These are phyloP conservation scores for Gallinago undulata DNA, from an alignment of 2,113 vertebrate species.

Conservation along the genomic window DNA sequence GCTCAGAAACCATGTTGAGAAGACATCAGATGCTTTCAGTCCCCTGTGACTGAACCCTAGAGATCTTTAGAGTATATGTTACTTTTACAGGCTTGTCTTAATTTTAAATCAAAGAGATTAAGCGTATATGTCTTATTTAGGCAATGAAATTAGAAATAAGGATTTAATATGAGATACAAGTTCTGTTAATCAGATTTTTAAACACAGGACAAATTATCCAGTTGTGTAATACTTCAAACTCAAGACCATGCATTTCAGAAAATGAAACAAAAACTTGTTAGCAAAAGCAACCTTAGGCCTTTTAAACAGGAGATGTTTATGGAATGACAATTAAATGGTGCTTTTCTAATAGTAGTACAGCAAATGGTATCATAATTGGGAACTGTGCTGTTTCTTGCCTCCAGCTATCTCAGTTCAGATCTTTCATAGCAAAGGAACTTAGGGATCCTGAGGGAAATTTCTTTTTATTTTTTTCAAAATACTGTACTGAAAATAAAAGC, in stretches of 20 bases:
- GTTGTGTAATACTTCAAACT: not conserved
- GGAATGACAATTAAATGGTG: not conserved
- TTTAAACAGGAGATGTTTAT: not conserved
- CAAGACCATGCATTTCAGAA: not conserved
- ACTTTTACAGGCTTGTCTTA: not conserved
- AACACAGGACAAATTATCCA: not conserved
- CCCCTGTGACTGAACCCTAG: not conserved
- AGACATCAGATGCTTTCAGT: not conserved
- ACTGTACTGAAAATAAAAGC: not conserved
- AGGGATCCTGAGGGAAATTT: not conserved
- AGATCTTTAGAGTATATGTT: not conserved
- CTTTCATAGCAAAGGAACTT: not conserved
- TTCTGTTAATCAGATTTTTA: not conserved
- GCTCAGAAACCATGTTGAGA: not conserved
- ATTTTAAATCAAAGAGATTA: not conserved
- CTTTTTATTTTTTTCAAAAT: not conserved
- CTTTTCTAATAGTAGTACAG: not conserved
- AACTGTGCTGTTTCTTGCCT: not conserved
- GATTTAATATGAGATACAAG: not conserved
- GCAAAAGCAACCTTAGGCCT: not conserved
- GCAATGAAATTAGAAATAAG: not conserved
- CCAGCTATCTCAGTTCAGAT: not conserved
- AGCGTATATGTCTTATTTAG: not conserved
- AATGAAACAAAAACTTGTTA: conserved; percentile 5
- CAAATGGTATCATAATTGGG: not conserved